Conservation (phyloP, 2,888 invertebrate genomes). For the Cotesia congregata region DNA sequence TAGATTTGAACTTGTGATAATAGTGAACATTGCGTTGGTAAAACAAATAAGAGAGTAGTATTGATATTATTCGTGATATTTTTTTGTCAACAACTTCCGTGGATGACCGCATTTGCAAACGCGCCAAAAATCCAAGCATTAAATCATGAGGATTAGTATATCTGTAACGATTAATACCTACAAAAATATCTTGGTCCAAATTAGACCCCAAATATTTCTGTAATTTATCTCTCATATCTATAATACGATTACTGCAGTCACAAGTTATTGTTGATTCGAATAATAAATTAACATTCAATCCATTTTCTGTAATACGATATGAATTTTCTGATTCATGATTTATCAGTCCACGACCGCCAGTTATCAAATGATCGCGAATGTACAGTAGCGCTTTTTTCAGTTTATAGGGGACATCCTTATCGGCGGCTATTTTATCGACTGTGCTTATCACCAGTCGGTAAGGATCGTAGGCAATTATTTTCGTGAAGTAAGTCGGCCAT, state of each 20-base stretch:
- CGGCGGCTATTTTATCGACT: slow-evolving; percentile 35
- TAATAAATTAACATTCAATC: slow-evolving; percentile 37
- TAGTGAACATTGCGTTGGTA: slow-evolving; percentile 37
- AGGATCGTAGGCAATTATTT: slow-evolving; percentile 28
- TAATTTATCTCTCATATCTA: slow-evolving; percentile 42
- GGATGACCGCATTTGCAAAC: slow-evolving; percentile 41
- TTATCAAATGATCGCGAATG: slow-evolving; percentile 44
- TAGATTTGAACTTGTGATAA: slow-evolving; percentile 27
- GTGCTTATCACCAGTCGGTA: slow-evolving; percentile 42
- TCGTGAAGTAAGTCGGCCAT: slow-evolving; percentile 40
- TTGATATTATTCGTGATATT: slow-evolving; percentile 22
- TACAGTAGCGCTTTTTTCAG: slow-evolving; percentile 46
- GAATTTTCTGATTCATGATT: slow-evolving; percentile 35
- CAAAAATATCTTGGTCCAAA: slow-evolving; percentile 16
- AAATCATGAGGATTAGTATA: slow-evolving; percentile 46
- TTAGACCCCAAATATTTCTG: slow-evolving; percentile 26
- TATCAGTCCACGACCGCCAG: neutral
- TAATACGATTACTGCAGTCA: slow-evolving; percentile 39
- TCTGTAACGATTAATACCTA: slow-evolving; percentile 43
- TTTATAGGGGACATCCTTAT: slow-evolving; percentile 15
- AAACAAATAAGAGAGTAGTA: slow-evolving; percentile 44
- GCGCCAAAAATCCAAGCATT: slow-evolving; percentile 46
- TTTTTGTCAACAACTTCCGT: slow-evolving; percentile 22
- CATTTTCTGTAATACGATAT: slow-evolving; percentile 25
- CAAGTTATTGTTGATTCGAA: slow-evolving; percentile 42